Evolutionary conservation across 2,888 invertebrate genomes (phyloP).

Genomic region (Griposia aprilina): DNA sequence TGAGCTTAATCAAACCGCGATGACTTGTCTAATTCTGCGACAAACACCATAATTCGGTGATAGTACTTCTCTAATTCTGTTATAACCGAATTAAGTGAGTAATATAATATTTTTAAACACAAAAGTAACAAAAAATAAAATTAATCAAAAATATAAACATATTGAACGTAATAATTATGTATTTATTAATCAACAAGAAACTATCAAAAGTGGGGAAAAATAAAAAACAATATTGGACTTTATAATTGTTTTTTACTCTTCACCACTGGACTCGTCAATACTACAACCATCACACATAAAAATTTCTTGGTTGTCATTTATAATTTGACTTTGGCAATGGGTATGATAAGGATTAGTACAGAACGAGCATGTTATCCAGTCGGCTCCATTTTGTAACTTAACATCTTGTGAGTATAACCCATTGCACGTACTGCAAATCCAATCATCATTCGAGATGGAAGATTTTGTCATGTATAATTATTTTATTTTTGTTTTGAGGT

Average conservation of each 20-base stretch:
- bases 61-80: constrained; percentile 36
- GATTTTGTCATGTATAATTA: constrained; percentile 26
- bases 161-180: constrained; percentile 13
- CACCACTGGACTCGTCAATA: constrained; percentile 38
- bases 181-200: constrained; percentile 15
- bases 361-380: constrained; percentile 16
- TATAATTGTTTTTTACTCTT: constrained; percentile 31
- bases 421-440: constrained; percentile 17
- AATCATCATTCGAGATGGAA: constrained; percentile 30
- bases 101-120: constrained; percentile 30
- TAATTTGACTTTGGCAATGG: constrained; percentile 43
- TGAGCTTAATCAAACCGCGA: constrained; percentile 25
- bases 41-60: constrained; percentile 38
- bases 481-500: constrained; percentile 29
- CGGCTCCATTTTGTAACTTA: constrained; percentile 36
- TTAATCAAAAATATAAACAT: constrained; percentile 3
- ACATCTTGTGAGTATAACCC: constrained; percentile 34
- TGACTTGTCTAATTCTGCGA: constrained; percentile 39
- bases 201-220: constrained; percentile 16
- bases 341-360: constrained; percentile 39
- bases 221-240: constrained; percentile 15
- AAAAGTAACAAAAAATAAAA: constrained; percentile 5
- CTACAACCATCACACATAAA: constrained; percentile 46
- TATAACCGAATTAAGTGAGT: constrained; percentile 30
- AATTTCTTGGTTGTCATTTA: constrained; percentile 35